A percentile compares a stretch with the other conserved stretches of the same genome.
phyloP scores from a whole-genome alignment of 1,140 invertebrate species.

The Trypoxylus dichotomus region DNA sequence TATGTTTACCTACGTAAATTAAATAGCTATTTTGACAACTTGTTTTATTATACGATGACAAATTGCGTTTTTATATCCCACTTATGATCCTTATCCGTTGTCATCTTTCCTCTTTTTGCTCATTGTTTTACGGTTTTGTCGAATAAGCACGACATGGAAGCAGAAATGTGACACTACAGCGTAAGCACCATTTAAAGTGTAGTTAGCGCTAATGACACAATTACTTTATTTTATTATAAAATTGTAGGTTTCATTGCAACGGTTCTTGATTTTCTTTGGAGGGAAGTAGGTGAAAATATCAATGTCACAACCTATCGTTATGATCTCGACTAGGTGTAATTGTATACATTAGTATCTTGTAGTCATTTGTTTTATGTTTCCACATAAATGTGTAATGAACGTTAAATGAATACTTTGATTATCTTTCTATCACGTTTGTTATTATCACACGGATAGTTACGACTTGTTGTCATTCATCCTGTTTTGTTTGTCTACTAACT shows the following conservation, averaged over 20 bases:
- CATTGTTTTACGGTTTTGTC: conserved; percentile 27
- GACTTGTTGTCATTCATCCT: too few relatives aligned
- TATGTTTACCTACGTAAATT: conserved; percentile 17
- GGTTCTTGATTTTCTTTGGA: not conserved
- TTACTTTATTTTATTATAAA: conserved; percentile 29
- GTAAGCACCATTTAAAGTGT: not conserved
- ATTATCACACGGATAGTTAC: not conserved
- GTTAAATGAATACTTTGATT: not conserved
- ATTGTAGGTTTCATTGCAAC: conserved; percentile 15
- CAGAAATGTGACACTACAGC: not conserved
- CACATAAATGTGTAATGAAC: not conserved
- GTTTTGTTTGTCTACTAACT: too few relatives aligned
- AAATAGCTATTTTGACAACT: conserved; percentile 29
- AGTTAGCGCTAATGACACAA: conserved; percentile 20
- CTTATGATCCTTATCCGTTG: conserved; percentile 24
- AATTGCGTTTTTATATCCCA: conserved; percentile 27
- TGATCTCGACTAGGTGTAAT: not conserved
- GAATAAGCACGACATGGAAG: conserved; percentile 4
- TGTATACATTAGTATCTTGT: not conserved
- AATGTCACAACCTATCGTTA: not conserved
- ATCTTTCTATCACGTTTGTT: not conserved
- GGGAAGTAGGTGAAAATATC: conserved; percentile 1
- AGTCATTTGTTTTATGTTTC: not conserved
- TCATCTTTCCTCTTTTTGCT: conserved; percentile 12
- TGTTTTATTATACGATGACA: conserved; percentile 22